phyloP scores from a whole-genome alignment of 1,140 invertebrate genomes.

The Epicauta chinensis region DNA sequence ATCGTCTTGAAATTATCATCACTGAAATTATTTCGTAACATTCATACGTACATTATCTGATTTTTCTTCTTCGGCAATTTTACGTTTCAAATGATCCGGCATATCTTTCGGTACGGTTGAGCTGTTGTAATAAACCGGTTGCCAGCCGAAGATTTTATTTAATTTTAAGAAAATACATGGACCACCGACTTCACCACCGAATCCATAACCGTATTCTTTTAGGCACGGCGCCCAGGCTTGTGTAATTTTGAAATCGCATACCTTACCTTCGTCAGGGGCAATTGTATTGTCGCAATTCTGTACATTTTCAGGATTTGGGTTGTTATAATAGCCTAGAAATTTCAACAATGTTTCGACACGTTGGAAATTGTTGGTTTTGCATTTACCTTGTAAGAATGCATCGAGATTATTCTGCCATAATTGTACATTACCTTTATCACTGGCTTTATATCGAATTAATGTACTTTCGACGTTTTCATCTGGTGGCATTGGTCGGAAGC shows the following conservation, averaged over 20 bases:
- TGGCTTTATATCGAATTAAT: conserved; percentile 85
- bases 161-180: conserved; percentile 81
- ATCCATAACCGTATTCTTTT: conserved; percentile 58
- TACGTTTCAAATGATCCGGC: conserved; percentile 66
- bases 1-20: too few relatives aligned
- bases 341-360: conserved; percentile 43
- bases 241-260: conserved; percentile 64
- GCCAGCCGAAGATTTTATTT: conserved; percentile 83
- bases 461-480: conserved; percentile 81
- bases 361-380: not conserved
- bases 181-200: conserved; percentile 54
- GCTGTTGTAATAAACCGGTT: conserved; percentile 65
- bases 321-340: conserved; percentile 42
- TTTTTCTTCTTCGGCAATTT: conserved; percentile 50
- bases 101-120: conserved; percentile 60
- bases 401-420: conserved; percentile 71
- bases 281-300: conserved; percentile 59
- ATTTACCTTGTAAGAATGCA: conserved; percentile 66
- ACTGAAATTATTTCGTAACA: too few relatives aligned
- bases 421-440: conserved; percentile 63
- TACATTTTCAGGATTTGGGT: conserved; percentile 59
- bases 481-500: conserved; percentile 84
- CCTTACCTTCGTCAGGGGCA: conserved; percentile 55
- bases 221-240: conserved; percentile 59
- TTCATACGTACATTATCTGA: conserved; percentile 21